phyloP scores from a whole-genome alignment of 2,888 invertebrate genomes.

The Enoplolaimus lenunculus region DNA sequence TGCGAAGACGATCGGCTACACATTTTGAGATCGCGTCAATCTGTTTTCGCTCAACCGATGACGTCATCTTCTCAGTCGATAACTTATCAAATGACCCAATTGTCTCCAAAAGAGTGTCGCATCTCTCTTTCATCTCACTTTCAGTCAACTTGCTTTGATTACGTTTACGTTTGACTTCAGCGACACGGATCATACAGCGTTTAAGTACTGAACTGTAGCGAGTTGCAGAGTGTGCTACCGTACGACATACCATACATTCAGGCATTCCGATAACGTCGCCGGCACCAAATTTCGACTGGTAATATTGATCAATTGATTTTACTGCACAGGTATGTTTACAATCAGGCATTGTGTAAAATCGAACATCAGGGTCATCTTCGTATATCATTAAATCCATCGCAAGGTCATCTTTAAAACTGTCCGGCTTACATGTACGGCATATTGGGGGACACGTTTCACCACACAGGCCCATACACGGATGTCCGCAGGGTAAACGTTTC shows the following conservation, averaged over 20 bases:
- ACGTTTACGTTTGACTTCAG: background rate
- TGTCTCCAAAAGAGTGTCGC: background rate
- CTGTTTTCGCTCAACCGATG: no score
- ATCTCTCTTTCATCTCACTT: background rate
- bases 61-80: background rate
- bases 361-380: slow-evolving; percentile 55
- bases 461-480: slow-evolving; percentile 55
- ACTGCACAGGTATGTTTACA: slow-evolving; percentile 51
- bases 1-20: background rate
- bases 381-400: slow-evolving; percentile 54
- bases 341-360: slow-evolving; percentile 48
- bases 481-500: slow-evolving; percentile 45
- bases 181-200: background rate
- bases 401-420: slow-evolving; percentile 21
- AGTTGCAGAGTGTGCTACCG: background rate
- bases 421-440: slow-evolving; percentile 49
- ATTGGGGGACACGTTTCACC: slow-evolving; percentile 55
- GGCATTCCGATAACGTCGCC: slow-evolving; percentile 24
- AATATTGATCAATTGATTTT: slow-evolving; percentile 42
- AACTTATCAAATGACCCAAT: background rate
- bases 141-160: background rate
- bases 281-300: slow-evolving; percentile 25
- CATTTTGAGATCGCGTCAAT: background rate
- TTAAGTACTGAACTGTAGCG: background rate
- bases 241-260: background rate